A percentile compares a stretch with the other conserved stretches of the same genome.
Evolutionary conservation across 2,113 vertebrate genomes (phyloP).

Genomic region (Misgurnus anguillicaudatus): DNA sequence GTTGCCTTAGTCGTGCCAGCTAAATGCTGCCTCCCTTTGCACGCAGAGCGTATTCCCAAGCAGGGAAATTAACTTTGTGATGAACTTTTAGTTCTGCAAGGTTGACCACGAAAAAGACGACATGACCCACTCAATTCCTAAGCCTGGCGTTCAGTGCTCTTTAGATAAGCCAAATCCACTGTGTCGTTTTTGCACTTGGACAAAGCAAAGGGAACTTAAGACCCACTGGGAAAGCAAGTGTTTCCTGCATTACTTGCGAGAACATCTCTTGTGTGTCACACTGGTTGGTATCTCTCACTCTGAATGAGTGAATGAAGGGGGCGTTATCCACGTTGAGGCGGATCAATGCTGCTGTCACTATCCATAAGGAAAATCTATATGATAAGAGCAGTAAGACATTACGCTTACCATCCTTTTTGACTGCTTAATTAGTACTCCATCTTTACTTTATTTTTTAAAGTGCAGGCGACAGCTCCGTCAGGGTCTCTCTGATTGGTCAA

Average conservation of each 20-base stretch:
- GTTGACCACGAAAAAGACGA: neutral
- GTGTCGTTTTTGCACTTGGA: neutral
- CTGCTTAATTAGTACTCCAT: conserved; percentile 58
- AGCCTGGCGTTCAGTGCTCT: neutral
- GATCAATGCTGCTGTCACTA: conserved; percentile 58
- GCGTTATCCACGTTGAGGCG: conserved; percentile 22
- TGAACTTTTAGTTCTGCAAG: neutral
- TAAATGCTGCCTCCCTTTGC: neutral
- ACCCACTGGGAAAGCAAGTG: neutral
- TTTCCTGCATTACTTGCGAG: no score
- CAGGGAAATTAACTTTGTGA: neutral
- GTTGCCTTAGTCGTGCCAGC: conserved; percentile 7
- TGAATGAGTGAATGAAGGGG: conserved; percentile 33
- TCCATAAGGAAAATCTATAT: conserved; percentile 55
- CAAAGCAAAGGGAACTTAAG: neutral
- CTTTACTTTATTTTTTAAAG: conserved; percentile 23
- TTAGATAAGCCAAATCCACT: neutral
- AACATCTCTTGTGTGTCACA: no score
- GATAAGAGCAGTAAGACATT: conserved; percentile 34
- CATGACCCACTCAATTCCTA: neutral
- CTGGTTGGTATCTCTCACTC: neutral
- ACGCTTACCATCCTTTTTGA: conserved; percentile 46
- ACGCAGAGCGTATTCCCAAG: neutral
- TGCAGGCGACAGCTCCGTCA: neutral
- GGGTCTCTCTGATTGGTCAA: conserved; percentile 20